Base-by-base conservation (phyloP, 2,113 vertebrate species). In the Orthonyx spaldingii region DNA sequence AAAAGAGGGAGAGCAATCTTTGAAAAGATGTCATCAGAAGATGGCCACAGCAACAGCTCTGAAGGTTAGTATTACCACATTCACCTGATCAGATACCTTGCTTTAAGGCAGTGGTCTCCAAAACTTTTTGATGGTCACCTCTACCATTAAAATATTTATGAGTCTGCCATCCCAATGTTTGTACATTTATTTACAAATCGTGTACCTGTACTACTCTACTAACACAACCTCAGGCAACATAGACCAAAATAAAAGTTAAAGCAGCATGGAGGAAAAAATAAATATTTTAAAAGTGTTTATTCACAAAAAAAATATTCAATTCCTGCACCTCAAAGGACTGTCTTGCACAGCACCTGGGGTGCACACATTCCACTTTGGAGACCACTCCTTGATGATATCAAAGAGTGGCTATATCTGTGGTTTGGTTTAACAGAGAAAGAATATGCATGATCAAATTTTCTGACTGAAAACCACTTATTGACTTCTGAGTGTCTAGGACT, bases 11-110 rank as follows among this genome's bases (percentile, higher is more conserved):
- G 97, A 97, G 93, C 95, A 85, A 72, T 97, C 79, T 97, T 96
- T 91, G 97, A 98, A 89, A 98, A 98, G 96, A 98, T 97, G 95
- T 95, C 97, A 80, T 97, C 97, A 90, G 94, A 90, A 95, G 96
- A 93, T 10, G 85, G 92, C 61, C 93, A 96, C 17, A 95, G 94
- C 66, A 90, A 42, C 87, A 95, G 50, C 89, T 85, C 74, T 46
- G 96, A 98, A 98, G 98, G 98, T 98, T 93, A 95, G 97, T 71
- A 65, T 59, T 85, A 83, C 50, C 30, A 69, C 55, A 30, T 71
- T 91, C 44, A 92, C 94, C 60, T 91, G 32, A 82, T n/a, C n/a
- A n/a, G n/a, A n/a, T 77, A 90, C 75, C 59, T 90, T 44, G 6
- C 49, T 82, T 95, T 71, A 61, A 87, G 37, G 42, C 39, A 82